These are phyloP conservation scores for Oithona nana DNA, from an alignment of 2,888 invertebrate genomes.

Conservation along the genomic window DNA sequence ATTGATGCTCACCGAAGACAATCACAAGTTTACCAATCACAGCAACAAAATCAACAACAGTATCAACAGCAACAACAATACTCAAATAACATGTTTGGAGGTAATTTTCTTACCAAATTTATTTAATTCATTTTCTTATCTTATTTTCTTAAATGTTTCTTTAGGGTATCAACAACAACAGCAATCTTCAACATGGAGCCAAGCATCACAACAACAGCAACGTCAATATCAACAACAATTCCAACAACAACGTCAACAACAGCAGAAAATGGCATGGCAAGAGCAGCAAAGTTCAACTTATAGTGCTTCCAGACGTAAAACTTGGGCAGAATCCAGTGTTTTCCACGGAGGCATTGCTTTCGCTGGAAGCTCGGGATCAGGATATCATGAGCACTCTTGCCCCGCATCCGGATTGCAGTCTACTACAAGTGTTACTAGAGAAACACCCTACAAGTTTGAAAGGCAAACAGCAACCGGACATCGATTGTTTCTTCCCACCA, in stretches of 20 bases:
- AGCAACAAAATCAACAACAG: background rate
- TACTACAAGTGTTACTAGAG: too few species aligned
- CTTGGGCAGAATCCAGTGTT: conserved; percentile 16
- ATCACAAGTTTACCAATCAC: background rate
- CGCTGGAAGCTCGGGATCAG: background rate
- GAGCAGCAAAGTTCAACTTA: background rate
- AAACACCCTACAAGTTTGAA: conserved; percentile 14
- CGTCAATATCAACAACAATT: background rate
- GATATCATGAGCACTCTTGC: conserved; percentile 12
- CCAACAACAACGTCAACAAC: background rate
- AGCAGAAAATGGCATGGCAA: background rate
- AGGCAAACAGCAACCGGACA: conserved; percentile 12
- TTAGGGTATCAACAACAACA: too few species aligned
- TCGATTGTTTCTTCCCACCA: conserved; percentile 5
- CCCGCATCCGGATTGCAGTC: conserved; percentile 7
- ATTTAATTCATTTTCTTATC: too few species aligned
- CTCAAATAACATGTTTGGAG: too few species aligned
- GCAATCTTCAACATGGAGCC: background rate
- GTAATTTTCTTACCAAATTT: too few species aligned
- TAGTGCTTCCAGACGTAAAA: conserved; percentile 4
- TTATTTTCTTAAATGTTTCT: too few species aligned
- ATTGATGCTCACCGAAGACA: conserved; percentile 16
- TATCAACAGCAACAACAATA: conserved; percentile 3
- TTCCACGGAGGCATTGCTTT: conserved; percentile 2
- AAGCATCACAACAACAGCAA: background rate